These are phyloP conservation scores for Tanytarsus gracilentus DNA, from an alignment of 2,888 invertebrate genomes.

Conservation along the genomic window DNA sequence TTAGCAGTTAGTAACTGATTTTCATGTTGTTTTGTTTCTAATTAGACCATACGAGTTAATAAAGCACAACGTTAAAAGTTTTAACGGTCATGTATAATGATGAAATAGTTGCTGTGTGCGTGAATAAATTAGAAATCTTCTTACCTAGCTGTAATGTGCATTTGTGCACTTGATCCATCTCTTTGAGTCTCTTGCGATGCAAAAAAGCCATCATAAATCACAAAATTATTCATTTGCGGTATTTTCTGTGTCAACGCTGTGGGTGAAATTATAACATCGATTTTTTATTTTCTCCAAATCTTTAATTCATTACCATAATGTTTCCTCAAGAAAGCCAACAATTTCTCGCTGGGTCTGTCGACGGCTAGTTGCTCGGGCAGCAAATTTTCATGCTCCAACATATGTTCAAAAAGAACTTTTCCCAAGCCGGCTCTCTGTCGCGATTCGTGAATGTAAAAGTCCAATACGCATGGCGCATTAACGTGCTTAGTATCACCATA, in stretches of 20 bases:
- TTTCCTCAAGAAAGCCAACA: constrained; percentile 73
- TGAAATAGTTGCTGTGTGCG: background rate
- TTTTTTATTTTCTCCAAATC: background rate
- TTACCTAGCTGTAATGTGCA: constrained; percentile 40
- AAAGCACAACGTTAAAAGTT: background rate
- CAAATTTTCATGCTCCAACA: constrained; percentile 65
- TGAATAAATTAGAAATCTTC: background rate
- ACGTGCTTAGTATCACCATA: constrained; percentile 63
- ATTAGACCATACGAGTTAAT: no score
- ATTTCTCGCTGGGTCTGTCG: constrained; percentile 86
- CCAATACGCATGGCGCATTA: constrained; percentile 78
- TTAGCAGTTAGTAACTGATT: no score
- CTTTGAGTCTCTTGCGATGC: constrained; percentile 33
- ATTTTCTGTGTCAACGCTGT: constrained; percentile 47
- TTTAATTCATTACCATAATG: constrained; percentile 55
- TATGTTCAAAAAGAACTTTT: constrained; percentile 71
- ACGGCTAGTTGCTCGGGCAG: constrained; percentile 71
- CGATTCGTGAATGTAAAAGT: constrained; percentile 83
- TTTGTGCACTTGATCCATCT: constrained; percentile 25
- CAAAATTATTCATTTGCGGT: constrained; percentile 81
- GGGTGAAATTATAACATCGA: background rate
- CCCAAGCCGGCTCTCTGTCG: constrained; percentile 82
- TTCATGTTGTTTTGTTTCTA: no score
- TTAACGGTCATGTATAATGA: no score
- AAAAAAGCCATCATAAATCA: constrained; percentile 76